Conservation (phyloP, 1,140 invertebrate species). For the Lethrus apterus region DNA sequence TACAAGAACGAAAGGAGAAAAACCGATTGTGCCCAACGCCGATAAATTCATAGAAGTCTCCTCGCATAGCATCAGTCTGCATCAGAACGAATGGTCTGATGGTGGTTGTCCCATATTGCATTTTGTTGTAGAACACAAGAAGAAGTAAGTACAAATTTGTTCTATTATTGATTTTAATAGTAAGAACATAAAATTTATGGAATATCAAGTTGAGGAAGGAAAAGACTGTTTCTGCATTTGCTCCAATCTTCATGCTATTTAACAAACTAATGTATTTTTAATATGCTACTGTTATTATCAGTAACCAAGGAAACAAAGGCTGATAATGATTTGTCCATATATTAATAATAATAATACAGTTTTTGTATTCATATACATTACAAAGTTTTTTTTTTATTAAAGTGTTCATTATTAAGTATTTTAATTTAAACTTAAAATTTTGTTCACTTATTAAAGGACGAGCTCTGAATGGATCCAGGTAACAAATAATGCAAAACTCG, state of each 20-base stretch:
- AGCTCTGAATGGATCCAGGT: slow-evolving; percentile 87
- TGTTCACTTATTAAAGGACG: slow-evolving; percentile 46
- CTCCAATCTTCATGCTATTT: no score
- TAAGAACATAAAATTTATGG: not conserved
- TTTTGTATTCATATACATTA: no score
- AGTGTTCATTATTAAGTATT: not conserved
- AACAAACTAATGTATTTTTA: no score
- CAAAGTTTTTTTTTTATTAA: slow-evolving; percentile 12
- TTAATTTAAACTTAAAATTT: slow-evolving; percentile 7
- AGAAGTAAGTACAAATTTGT: slow-evolving; percentile 53
- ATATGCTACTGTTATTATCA: no score
- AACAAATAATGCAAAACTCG: slow-evolving; percentile 85
- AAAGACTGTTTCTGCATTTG: no score
- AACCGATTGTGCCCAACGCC: slow-evolving; percentile 83
- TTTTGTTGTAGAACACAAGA: slow-evolving; percentile 93
- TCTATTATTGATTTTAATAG: not conserved
- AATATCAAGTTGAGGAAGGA: no score
- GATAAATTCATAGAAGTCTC: slow-evolving; percentile 87
- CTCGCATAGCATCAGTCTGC: slow-evolving; percentile 83
- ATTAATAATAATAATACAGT: no score
- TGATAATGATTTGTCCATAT: no score
- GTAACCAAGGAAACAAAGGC: no score
- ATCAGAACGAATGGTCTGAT: slow-evolving; percentile 88
- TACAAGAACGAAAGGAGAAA: slow-evolving; percentile 78
- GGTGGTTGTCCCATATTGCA: slow-evolving; percentile 93